Percentiles rank a stretch among this genome's conserved stretches.
These are phyloP conservation scores for Manacus vitellinus DNA, from an alignment of 2,113 vertebrate species.

Conservation along the genomic window DNA sequence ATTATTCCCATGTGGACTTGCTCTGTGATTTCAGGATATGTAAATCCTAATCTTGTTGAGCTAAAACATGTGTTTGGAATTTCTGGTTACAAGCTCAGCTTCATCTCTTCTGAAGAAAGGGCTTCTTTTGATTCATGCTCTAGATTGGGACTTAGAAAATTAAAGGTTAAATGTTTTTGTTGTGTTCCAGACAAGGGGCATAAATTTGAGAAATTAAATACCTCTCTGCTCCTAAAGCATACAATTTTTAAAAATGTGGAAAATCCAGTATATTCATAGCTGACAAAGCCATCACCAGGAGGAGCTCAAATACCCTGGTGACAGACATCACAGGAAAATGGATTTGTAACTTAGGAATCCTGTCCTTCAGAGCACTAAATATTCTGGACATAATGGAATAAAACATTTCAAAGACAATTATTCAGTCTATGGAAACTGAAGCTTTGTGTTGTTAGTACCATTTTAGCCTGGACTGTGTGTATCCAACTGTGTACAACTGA, in stretches of 20 bases:
- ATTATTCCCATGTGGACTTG: neutral
- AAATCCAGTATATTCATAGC: neutral
- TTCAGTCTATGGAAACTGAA: neutral
- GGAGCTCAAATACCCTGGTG: neutral
- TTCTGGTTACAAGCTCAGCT: neutral
- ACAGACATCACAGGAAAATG: neutral
- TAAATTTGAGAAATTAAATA: neutral
- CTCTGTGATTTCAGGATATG: neutral
- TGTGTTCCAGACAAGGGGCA: neutral
- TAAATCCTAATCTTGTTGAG: neutral
- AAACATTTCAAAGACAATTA: neutral
- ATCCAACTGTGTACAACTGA: neutral
- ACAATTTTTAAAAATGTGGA: neutral
- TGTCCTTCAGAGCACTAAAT: neutral
- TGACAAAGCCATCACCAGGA: neutral
- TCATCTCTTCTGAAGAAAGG: neutral
- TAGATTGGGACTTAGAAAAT: neutral
- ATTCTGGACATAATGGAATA: neutral
- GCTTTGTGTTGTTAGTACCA: neutral
- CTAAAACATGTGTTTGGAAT: neutral
- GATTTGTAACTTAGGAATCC: neutral
- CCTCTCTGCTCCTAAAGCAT: neutral
- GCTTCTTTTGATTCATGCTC: neutral
- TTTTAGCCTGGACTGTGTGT: neutral
- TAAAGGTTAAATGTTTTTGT: neutral